A percentile compares a stretch with the other conserved stretches of the same genome.
These are phyloP conservation scores for Heterohyrax brucei DNA, from an alignment of 2,797 vertebrate species.

Conservation along the genomic window DNA sequence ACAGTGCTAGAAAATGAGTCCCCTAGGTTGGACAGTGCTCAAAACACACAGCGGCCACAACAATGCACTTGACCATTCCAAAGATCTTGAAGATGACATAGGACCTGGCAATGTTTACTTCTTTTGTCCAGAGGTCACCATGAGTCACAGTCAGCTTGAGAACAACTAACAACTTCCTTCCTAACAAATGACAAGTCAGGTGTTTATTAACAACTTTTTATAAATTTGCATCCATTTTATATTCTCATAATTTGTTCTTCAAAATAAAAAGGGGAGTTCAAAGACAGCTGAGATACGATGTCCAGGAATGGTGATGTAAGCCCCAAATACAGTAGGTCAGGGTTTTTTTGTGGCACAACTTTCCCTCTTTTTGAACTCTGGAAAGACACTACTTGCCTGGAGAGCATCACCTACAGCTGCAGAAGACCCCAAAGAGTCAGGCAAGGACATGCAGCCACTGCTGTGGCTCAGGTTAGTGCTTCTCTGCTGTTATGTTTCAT, in stretches of 20 bases:
- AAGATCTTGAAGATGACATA: no score
- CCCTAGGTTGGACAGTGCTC: no score
- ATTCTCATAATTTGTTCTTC: constrained; percentile 17
- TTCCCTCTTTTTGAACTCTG: background rate
- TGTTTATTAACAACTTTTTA: constrained; percentile 57
- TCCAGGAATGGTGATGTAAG: background rate
- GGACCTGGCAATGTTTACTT: no score
- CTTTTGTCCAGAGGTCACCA: no score
- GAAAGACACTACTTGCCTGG: background rate
- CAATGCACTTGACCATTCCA: no score
- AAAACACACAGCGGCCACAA: no score
- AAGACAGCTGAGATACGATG: background rate
- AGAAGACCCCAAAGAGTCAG: background rate
- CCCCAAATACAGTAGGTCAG: background rate
- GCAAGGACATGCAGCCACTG: background rate
- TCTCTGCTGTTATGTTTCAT: background rate
- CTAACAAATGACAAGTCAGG: background rate
- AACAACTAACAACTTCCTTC: background rate
- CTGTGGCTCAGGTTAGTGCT: background rate
- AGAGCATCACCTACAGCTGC: background rate
- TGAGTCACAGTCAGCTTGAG: no score
- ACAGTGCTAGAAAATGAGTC: no score
- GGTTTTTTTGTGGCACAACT: background rate
- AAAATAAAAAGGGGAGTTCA: background rate
- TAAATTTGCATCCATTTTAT: constrained; percentile 1